phyloP scores from a whole-genome alignment of 2,113 vertebrate species.

The Pluvianellus socialis region DNA sequence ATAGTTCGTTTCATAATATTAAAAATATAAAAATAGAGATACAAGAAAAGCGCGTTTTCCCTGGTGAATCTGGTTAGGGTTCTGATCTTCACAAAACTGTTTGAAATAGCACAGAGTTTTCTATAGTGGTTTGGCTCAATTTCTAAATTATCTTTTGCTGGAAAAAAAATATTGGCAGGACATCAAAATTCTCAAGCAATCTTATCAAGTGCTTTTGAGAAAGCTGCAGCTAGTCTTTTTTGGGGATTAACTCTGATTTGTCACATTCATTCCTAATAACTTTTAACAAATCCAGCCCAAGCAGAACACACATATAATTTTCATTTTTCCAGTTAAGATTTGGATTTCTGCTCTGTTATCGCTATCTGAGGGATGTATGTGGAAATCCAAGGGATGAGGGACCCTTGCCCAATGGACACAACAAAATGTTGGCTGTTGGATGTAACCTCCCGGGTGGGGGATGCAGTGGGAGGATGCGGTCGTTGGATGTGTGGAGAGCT shows the following conservation, averaged over 20 bases:
- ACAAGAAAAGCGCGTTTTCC: background rate
- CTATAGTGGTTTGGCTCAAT: background rate
- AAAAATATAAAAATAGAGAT: background rate
- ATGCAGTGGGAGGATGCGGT: fast-evolving
- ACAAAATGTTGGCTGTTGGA: background rate
- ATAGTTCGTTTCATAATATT: background rate
- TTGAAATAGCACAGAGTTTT: background rate
- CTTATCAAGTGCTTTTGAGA: background rate
- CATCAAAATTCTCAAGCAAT: background rate
- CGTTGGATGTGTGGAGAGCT: background rate
- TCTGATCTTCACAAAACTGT: background rate
- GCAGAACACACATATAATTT: background rate
- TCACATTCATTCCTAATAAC: background rate
- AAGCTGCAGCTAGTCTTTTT: background rate
- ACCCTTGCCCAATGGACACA: background rate
- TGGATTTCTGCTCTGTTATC: background rate
- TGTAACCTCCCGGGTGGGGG: background rate
- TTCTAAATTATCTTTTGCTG: background rate
- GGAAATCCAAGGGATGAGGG: background rate
- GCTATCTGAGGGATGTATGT: background rate
- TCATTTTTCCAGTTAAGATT: background rate
- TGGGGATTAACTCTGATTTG: background rate
- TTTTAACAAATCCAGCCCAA: background rate
- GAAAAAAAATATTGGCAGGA: background rate
- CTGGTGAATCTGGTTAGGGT: background rate